These are phyloP conservation scores for Drepana arcuata DNA, from an alignment of 1,140 invertebrate species.

Conservation along the genomic window DNA sequence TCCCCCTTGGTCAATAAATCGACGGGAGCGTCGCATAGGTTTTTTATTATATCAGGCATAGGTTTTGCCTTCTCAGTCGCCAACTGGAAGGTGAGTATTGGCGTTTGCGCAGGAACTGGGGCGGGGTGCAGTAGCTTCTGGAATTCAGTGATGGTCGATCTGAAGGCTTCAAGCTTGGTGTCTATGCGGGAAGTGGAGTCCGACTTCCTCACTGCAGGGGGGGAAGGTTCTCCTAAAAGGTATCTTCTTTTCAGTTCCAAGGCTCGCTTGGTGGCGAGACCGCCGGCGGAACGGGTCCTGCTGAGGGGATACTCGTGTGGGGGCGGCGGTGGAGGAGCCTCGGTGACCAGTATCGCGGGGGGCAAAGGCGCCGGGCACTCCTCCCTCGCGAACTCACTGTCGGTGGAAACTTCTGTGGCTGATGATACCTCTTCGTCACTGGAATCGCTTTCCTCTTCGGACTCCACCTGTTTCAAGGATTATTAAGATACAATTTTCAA, in stretches of 20 bases:
- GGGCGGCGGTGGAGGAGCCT: slow-evolving; percentile 53
- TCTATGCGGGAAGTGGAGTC: slow-evolving; percentile 89
- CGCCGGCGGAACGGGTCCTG: slow-evolving; percentile 87
- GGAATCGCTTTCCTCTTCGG: slow-evolving; percentile 77
- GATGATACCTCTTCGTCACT: slow-evolving; percentile 83
- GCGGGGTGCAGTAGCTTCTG: slow-evolving; percentile 90
- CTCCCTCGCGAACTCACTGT: slow-evolving; percentile 91
- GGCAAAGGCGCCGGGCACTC: slow-evolving; percentile 75
- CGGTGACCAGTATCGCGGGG: slow-evolving; percentile 42
- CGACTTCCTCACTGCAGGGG: slow-evolving; percentile 81
- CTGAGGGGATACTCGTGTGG: slow-evolving; percentile 83
- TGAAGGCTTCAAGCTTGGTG: slow-evolving; percentile 85
- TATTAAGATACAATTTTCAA: slow-evolving; percentile 2
- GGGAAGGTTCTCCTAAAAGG: slow-evolving; percentile 77
- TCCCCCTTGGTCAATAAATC: slow-evolving; percentile 49
- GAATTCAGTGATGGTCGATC: slow-evolving; percentile 89
- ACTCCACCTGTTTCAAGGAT: slow-evolving; percentile 72
- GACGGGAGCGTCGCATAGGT: slow-evolving; percentile 44
- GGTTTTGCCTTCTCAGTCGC: slow-evolving; percentile 37
- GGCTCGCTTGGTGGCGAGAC: slow-evolving; percentile 87
- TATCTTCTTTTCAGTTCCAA: slow-evolving; percentile 89
- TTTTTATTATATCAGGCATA: slow-evolving; percentile 59
- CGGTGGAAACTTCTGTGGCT: slow-evolving; percentile 91
- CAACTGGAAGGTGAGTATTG: slow-evolving; percentile 46
- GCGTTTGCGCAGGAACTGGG: slow-evolving; percentile 33